Percentiles rank a stretch among this genome's conserved stretches.
Evolutionary conservation across 35 echinoderm and acorn worm species (phyloP).

Genomic region (Heliocidaris tuberculata): DNA sequence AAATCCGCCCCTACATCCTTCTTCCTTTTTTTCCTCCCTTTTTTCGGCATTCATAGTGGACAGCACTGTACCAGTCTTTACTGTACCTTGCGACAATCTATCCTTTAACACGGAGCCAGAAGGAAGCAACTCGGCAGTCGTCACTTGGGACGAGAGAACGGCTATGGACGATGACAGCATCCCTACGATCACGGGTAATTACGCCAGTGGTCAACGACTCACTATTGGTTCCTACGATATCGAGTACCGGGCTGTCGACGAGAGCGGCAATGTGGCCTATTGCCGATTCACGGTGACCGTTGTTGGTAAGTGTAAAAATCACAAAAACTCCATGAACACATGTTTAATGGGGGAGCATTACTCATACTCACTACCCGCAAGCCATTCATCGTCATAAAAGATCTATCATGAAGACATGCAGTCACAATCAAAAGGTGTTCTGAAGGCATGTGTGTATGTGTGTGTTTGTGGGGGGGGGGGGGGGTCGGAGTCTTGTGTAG

Average conservation of each 20-base stretch:
- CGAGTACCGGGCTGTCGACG: background rate
- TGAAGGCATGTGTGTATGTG: no score
- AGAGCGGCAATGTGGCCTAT: background rate
- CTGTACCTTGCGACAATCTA: background rate
- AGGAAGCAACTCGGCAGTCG: background rate
- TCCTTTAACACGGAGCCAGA: background rate
- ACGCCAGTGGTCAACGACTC: background rate
- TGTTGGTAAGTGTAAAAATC: background rate
- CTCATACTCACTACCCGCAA: no score
- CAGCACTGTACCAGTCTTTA: background rate
- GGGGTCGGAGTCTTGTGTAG: no score
- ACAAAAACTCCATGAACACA: no score
- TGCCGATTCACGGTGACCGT: background rate
- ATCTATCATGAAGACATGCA: no score
- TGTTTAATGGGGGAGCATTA: no score
- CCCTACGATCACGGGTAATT: background rate
- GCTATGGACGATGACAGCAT: background rate
- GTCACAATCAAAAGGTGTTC: no score
- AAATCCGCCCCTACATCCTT: no score
- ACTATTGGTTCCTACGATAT: background rate
- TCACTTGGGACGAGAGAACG: background rate
- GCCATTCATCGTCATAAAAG: no score
- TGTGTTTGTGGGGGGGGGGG: no score
- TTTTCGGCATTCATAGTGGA: background rate
- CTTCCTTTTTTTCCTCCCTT: no score